phyloP scores from a whole-genome alignment of 2,888 invertebrate species.

The Hypolimnas misippus region DNA sequence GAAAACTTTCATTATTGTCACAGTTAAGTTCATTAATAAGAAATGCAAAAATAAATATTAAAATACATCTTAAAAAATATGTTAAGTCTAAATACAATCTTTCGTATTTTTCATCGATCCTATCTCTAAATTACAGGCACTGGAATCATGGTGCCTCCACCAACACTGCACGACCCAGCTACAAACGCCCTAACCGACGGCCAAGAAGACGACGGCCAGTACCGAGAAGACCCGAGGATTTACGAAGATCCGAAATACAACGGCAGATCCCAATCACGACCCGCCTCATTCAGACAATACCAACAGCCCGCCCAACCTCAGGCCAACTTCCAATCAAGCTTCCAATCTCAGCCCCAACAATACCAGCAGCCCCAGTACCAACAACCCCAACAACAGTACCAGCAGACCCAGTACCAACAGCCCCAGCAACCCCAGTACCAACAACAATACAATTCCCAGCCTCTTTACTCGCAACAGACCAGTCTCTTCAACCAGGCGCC shows the following conservation, averaged over 20 bases:
- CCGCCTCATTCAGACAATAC: constrained; percentile 59
- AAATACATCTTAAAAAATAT: too few species aligned
- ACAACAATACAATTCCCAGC: too few species aligned
- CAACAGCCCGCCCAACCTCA: constrained; percentile 53
- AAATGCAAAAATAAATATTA: too few species aligned
- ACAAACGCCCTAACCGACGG: constrained; percentile 83
- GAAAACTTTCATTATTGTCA: too few species aligned
- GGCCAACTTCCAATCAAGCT: constrained; percentile 45
- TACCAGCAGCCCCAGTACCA: constrained; percentile 55
- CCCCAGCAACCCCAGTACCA: constrained; percentile 53
- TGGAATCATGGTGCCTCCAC: constrained; percentile 92
- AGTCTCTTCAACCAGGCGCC: constrained; percentile 63
- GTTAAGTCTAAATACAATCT: too few species aligned
- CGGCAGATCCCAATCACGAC: constrained; percentile 58
- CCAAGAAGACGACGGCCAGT: constrained; percentile 93
- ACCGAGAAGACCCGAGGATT: constrained; percentile 91
- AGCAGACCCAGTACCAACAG: constrained; percentile 45
- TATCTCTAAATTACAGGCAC: constrained; percentile 66
- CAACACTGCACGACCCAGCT: constrained; percentile 84
- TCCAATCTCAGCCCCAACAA: constrained; percentile 43
- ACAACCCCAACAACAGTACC: constrained; percentile 45
- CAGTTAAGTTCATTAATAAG: too few species aligned
- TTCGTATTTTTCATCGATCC: background rate
- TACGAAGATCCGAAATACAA: constrained; percentile 89
- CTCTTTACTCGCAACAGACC: constrained; percentile 51